Conservation (phyloP, 2,888 invertebrate species). For the Caenorhabditis japonica region DNA sequence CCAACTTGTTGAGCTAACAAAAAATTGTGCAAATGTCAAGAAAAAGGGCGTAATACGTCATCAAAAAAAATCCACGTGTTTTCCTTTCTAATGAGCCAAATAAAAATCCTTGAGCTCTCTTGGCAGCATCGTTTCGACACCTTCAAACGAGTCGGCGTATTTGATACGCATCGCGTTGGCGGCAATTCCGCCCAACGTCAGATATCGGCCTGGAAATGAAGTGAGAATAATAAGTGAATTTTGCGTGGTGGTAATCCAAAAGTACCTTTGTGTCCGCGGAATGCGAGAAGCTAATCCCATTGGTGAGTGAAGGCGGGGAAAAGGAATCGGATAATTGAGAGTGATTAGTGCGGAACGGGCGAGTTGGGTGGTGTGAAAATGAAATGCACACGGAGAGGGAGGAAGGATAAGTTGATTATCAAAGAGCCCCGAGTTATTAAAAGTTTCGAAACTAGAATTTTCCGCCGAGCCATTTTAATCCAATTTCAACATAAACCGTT, state of each 20-base stretch:
- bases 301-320: neutral
- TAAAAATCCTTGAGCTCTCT: conserved; percentile 17
- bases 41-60: no score
- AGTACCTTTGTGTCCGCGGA: conserved; percentile 26
- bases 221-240: conserved; percentile 17
- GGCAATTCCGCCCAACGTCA: conserved; percentile 47
- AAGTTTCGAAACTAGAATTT: neutral
- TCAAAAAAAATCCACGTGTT: no score
- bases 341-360: conserved; percentile 28
- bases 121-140: conserved; percentile 12
- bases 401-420: conserved; percentile 34
- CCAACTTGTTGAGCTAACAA: conserved; percentile 5
- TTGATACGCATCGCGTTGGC: conserved; percentile 51
- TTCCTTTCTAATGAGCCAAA: conserved; percentile 35
- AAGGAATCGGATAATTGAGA: conserved; percentile 32
- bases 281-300: conserved; percentile 21
- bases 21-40: no score
- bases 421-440: no score
- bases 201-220: conserved; percentile 46
- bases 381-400: no score
- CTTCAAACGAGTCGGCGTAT: conserved; percentile 6
- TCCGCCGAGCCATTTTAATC: no score
- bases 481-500: no score
- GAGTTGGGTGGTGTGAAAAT: no score
- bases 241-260: conserved; percentile 10